Base-by-base conservation (phyloP, 2,797 vertebrate genomes). In the Neosilurus mollespiculum region DNA sequence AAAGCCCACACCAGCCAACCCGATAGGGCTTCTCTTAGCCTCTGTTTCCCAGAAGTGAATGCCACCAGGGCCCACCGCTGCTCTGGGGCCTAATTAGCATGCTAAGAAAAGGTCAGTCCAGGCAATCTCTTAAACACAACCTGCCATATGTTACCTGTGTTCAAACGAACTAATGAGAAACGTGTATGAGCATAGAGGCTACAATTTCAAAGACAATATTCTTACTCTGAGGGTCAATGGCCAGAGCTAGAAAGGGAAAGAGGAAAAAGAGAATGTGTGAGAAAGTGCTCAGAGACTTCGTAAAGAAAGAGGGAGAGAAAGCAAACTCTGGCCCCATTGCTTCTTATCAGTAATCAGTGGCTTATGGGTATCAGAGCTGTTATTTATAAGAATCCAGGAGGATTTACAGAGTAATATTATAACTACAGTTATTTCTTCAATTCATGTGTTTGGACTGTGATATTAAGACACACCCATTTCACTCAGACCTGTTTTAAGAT, bases 61-160 rank as follows among this genome's bases (percentile, higher is more conserved):
- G 91, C 93, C 93, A 94, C 91, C 92, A 92, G 90, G 92, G 94
- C 93, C 95, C 89, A 91, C 87, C 56, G 86, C 95, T 95, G 94
- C 94, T 95, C 94, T 93, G 93, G 95, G 94, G 95, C 91, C 93
- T 96, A 98, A 97, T 99, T 98, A 98, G 95, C 95, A 95, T 97
- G 95, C 95, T 90, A 83, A 93, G 91, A 90, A 96, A 97, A 97
- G 96, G 96, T 98, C 96, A 96, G 88, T 90, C 92, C 94, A 96
- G 95, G 95, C 95, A 96, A 96, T 96, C 96, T 95, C 94, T 95
- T 95, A 97, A 98, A 97, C 95, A 96, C 96, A 93, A 95, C 93
- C 79, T 91, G 94, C 92, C 93, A 96, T 96, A 95, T 97, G 96
- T 96, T 96, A 96, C 94, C 94, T 91, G 92, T 95, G 92, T 94